These are phyloP conservation scores for Nezara viridula DNA, from an alignment of 2,888 invertebrate species.

Conservation along the genomic window DNA sequence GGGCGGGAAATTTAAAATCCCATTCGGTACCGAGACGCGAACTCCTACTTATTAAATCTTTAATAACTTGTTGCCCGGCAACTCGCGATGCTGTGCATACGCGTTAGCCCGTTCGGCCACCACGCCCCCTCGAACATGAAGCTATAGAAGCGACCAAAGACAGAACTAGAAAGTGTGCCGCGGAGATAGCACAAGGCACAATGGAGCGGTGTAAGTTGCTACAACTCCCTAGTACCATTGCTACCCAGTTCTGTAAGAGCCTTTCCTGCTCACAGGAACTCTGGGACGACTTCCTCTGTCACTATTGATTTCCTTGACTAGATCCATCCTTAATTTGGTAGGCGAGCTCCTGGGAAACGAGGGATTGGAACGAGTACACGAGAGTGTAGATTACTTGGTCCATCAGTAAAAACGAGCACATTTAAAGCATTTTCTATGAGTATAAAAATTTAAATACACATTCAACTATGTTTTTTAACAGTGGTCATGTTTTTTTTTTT, in stretches of 20 bases:
- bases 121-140: not conserved
- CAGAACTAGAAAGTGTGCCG: constrained; percentile 34
- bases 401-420: no score
- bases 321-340: constrained; percentile 14
- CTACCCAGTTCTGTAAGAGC: not conserved
- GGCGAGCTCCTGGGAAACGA: not conserved
- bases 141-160: not conserved
- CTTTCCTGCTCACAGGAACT: constrained; percentile 14
- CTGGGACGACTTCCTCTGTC: constrained; percentile 6
- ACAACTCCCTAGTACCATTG: not conserved
- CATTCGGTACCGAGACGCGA: no score
- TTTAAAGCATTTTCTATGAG: no score
- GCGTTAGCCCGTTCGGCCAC: no score
- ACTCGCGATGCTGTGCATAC: no score
- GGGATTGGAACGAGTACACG: not conserved
- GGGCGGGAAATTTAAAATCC: no score
- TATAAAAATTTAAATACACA: not conserved
- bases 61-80: no score
- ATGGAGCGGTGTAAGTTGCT: not conserved
- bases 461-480: not conserved
- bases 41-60: no score
- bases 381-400: no score
- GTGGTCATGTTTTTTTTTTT: no score
- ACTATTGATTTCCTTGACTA: constrained; percentile 7
- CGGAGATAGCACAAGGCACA: not conserved